Evolutionary conservation across 2,888 invertebrate genomes (phyloP).

Genomic region (Hirudinaria manillensis): DNA sequence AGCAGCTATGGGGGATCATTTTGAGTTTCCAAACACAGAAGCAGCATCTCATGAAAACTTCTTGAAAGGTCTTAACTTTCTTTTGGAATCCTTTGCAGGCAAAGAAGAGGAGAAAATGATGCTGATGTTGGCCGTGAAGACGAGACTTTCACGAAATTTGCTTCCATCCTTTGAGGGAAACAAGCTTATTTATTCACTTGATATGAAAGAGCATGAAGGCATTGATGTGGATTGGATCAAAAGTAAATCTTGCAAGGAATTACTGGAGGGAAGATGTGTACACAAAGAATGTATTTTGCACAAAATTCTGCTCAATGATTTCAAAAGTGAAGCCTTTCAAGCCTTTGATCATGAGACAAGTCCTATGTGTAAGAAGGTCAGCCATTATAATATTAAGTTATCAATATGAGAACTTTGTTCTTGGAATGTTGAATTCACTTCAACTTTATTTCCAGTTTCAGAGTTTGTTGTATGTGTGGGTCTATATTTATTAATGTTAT

Average conservation of each 20-base stretch:
- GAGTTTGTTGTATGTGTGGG: too few relatives aligned
- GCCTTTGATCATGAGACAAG: too few relatives aligned
- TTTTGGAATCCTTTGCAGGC: constrained; percentile 2
- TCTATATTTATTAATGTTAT: too few relatives aligned
- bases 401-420: too few relatives aligned
- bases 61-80: constrained; percentile 1
- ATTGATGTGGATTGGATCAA: constrained; percentile 20
- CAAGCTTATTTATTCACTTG: neutral
- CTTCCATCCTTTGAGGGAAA: neutral
- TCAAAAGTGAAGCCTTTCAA: neutral
- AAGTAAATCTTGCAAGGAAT: neutral
- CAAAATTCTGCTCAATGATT: neutral
- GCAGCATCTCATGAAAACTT: neutral
- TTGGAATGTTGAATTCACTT: too few relatives aligned
- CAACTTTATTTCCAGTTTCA: too few relatives aligned
- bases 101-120: constrained; percentile 15
- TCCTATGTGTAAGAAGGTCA: too few relatives aligned
- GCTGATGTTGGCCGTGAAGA: constrained; percentile 8
- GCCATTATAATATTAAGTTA: too few relatives aligned
- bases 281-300: neutral
- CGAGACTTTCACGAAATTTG: constrained; percentile 11
- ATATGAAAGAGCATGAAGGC: constrained; percentile 6
- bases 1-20: neutral
- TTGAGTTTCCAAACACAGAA: neutral
- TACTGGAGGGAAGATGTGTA: neutral